A percentile compares a stretch with the other conserved stretches of the same genome.
Conservation (phyloP, 2,797 vertebrate species). For the Pseudopleuronectes americanus region DNA sequence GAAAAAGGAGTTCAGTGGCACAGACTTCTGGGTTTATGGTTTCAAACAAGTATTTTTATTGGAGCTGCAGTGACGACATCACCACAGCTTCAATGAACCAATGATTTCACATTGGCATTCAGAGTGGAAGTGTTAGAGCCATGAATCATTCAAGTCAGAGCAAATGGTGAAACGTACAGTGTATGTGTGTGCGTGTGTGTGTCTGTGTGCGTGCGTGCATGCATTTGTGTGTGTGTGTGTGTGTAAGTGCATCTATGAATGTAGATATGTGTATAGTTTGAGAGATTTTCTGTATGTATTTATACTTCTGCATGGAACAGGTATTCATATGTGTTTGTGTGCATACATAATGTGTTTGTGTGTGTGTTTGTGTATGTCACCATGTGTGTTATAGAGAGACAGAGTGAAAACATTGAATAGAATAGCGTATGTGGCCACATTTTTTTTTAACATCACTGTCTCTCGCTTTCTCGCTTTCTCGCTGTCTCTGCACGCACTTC, state of each 20-base stretch:
- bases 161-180: slow-evolving; percentile 21
- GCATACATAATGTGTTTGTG: not conserved
- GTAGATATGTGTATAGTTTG: not conserved
- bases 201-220: not conserved
- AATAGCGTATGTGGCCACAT: not conserved
- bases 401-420: slow-evolving; percentile 12
- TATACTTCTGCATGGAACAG: not conserved
- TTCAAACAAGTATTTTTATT: not conserved
- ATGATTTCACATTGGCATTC: slow-evolving; percentile 34
- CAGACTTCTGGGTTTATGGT: not conserved
- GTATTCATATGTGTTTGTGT: slow-evolving; percentile 1
- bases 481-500: slow-evolving; percentile 9
- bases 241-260: not conserved
- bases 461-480: not conserved
- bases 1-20: no score
- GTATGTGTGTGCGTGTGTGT: slow-evolving; percentile 5
- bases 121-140: slow-evolving; percentile 25
- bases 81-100: slow-evolving; percentile 25
- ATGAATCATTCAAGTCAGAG: slow-evolving; percentile 48
- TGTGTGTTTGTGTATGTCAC: not conserved
- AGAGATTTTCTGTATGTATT: not conserved
- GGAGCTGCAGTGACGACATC: not conserved
- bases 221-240: not conserved
- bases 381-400: slow-evolving; percentile 13
- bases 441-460: slow-evolving; percentile 29